Evolutionary conservation across 2,888 invertebrate species (phyloP).

Genomic region (Drosophila borborema): DNA sequence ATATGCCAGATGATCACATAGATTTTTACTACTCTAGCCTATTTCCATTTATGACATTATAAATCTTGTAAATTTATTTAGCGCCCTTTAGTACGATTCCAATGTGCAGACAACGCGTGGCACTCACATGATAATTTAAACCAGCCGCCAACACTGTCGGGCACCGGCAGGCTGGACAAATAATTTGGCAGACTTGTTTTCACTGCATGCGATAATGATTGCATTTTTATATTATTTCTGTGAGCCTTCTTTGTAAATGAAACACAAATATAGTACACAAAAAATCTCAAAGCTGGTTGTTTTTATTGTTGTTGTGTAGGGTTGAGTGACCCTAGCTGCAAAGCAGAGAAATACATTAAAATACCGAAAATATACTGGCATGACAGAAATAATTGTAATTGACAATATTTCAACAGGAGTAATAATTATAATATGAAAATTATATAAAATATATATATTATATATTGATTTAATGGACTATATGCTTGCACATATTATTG

Average conservation of each 20-base stretch:
- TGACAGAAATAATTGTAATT: background rate
- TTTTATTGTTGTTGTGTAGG: conserved; percentile 26
- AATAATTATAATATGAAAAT: background rate
- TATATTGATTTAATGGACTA: background rate
- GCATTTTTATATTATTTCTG: conserved; percentile 87
- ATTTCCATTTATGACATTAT: conserved; percentile 9
- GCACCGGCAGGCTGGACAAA: conserved; percentile 93
- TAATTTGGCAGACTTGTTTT: conserved; percentile 94
- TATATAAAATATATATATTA: background rate
- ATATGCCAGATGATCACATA: conserved; percentile 15
- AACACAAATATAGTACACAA: conserved; percentile 35
- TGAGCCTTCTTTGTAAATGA: conserved; percentile 2
- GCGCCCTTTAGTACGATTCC: conserved; percentile 46
- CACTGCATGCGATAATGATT: conserved; percentile 90
- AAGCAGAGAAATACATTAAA: background rate
- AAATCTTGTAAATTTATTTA: background rate
- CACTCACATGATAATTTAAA: conserved; percentile 92
- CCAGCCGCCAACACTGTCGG: conserved; percentile 93
- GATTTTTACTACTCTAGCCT: background rate
- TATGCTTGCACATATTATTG: no score
- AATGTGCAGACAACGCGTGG: conserved; percentile 24
- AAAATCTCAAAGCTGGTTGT: conserved; percentile 11
- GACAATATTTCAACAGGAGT: background rate
- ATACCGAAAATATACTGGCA: background rate
- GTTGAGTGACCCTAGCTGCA: conserved; percentile 5